Evolutionary conservation across 2,113 vertebrate species (phyloP).

Genomic region (Carassius gibelio): DNA sequence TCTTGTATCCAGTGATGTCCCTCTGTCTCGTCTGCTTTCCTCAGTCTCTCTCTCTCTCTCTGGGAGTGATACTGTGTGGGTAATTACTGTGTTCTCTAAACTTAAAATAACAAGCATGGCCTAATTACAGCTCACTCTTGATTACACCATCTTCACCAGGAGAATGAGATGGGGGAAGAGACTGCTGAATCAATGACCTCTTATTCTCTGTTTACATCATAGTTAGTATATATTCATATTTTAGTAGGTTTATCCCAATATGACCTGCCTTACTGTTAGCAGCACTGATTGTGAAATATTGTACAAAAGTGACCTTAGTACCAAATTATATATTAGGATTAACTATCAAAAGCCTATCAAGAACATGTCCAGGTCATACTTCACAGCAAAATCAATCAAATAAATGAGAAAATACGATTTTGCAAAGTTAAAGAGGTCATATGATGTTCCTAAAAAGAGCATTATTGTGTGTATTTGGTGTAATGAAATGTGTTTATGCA

Average conservation of each 20-base stretch:
- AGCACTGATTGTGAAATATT: not conserved
- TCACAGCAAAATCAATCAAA: too few species aligned
- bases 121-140: slow-evolving; percentile 62
- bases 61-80: slow-evolving; percentile 52
- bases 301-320: not conserved
- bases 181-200: slow-evolving; percentile 11
- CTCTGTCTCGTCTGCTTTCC: too few species aligned
- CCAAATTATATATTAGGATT: not conserved
- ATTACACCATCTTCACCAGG: slow-evolving; percentile 52
- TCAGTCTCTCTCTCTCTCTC: slow-evolving; percentile 2
- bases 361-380: not conserved
- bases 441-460: too few species aligned
- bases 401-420: not conserved
- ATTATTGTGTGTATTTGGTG: too few species aligned
- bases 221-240: not conserved
- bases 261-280: not conserved
- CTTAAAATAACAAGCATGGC: slow-evolving; percentile 64
- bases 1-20: too few species aligned
- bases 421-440: not conserved
- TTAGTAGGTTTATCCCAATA: not conserved
- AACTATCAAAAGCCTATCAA: not conserved
- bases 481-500: too few species aligned
- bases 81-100: slow-evolving; percentile 63
- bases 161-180: not conserved
- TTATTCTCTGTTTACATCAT: slow-evolving; percentile 6